These are phyloP conservation scores for Colletes gigas DNA, from an alignment of 1,140 invertebrate species.

Conservation along the genomic window DNA sequence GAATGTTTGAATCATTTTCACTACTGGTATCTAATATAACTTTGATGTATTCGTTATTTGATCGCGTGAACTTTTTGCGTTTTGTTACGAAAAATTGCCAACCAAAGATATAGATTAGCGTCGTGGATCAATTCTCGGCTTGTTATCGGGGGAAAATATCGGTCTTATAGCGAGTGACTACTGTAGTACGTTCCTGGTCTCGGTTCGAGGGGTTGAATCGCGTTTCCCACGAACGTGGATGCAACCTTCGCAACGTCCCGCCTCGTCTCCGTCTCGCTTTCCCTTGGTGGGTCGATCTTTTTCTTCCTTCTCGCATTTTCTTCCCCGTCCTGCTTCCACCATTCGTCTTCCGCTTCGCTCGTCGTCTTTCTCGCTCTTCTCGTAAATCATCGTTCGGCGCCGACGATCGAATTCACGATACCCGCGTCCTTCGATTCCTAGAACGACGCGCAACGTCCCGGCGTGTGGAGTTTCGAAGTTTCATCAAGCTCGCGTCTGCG, in stretches of 20 bases:
- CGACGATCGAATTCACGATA: slow-evolving; percentile 69
- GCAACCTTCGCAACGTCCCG: not conserved
- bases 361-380: slow-evolving; percentile 12
- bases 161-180: too few species aligned
- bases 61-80: too few species aligned
- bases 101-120: too few species aligned
- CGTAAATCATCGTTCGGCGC: slow-evolving; percentile 65
- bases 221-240: slow-evolving; percentile 45
- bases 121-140: too few species aligned
- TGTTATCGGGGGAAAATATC: too few species aligned
- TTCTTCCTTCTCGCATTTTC: not conserved
- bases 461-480: slow-evolving; percentile 40
- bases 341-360: not conserved
- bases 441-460: slow-evolving; percentile 56
- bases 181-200: not conserved
- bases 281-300: slow-evolving; percentile 4
- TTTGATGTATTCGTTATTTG: too few species aligned
- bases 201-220: slow-evolving; percentile 19
- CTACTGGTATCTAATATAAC: too few species aligned
- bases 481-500: slow-evolving; percentile 39
- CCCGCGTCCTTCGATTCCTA: slow-evolving; percentile 61
- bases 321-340: not conserved
- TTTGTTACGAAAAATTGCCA: too few species aligned
- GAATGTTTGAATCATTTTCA: too few species aligned
- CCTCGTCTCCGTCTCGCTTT: slow-evolving; percentile 28